Evolutionary conservation across 2,888 invertebrate genomes (phyloP).

Genomic region (Leucoma salicis): DNA sequence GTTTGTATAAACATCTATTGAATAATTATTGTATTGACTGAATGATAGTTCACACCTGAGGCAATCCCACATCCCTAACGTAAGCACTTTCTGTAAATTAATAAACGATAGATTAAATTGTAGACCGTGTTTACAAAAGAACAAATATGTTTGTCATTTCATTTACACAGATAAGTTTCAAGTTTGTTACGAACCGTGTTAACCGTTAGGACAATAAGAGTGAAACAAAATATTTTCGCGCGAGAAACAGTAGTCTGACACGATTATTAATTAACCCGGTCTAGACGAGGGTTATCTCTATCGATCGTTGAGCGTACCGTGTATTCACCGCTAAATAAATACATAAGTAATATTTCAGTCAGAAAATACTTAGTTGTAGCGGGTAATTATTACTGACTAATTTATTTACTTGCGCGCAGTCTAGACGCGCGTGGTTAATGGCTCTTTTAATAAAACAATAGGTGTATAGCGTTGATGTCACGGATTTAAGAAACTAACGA

Average conservation of each 20-base stretch:
- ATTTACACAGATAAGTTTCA: no score
- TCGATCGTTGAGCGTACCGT: slow-evolving; percentile 37
- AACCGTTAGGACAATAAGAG: slow-evolving; percentile 27
- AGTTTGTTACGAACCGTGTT: slow-evolving; percentile 31
- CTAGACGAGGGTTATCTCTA: slow-evolving; percentile 44
- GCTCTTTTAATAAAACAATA: slow-evolving; percentile 60
- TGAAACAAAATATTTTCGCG: slow-evolving; percentile 39
- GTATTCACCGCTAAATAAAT: slow-evolving; percentile 42
- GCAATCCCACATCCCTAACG: slow-evolving; percentile 23
- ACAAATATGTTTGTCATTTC: slow-evolving; percentile 18
- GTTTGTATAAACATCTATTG: slow-evolving; percentile 52
- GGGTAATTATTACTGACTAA: slow-evolving; percentile 63
- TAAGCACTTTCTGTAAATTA: slow-evolving; percentile 27
- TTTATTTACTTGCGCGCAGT: slow-evolving; percentile 66
- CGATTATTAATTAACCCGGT: slow-evolving; percentile 56
- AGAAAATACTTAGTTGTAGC: slow-evolving; percentile 55
- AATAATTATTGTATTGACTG: slow-evolving; percentile 29
- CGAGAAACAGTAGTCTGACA: slow-evolving; percentile 40
- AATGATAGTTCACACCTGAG: slow-evolving; percentile 37
- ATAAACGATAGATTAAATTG: slow-evolving; percentile 23
- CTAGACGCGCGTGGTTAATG: slow-evolving; percentile 60
- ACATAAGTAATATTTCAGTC: slow-evolving; percentile 45
- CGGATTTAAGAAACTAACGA: slow-evolving; percentile 32
- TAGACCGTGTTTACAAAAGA: no score
- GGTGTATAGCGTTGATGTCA: slow-evolving; percentile 41